Evolutionary conservation across 2,888 invertebrate genomes (phyloP).

Genomic region (Lasioglossum calceatum): DNA sequence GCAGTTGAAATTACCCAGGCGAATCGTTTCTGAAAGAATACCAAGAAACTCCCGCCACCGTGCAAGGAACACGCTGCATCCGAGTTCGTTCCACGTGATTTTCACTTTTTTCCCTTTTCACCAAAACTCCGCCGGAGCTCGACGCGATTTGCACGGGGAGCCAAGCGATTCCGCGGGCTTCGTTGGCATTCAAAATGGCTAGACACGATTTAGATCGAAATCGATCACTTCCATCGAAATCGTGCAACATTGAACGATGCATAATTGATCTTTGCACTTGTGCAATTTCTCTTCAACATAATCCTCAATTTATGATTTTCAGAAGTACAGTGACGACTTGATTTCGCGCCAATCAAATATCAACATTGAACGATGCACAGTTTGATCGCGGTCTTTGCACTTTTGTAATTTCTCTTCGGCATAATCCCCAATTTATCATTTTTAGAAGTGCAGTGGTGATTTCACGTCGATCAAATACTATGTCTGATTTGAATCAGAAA

Average conservation of each 20-base stretch:
- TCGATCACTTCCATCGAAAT: neutral
- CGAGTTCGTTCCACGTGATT: slow-evolving; percentile 18
- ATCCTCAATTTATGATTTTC: too few species aligned
- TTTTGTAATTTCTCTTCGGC: too few species aligned
- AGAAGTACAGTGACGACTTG: too few species aligned
- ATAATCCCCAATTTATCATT: too few species aligned
- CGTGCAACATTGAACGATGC: neutral
- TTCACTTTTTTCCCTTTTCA: slow-evolving; percentile 50
- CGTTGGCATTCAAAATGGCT: neutral
- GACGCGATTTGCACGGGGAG: neutral
- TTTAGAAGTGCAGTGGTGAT: too few species aligned
- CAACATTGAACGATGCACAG: too few species aligned
- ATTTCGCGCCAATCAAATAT: too few species aligned
- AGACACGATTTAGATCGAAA: neutral
- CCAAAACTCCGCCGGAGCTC: slow-evolving; percentile 4
- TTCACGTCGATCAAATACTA: too few species aligned
- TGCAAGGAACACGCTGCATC: slow-evolving; percentile 8
- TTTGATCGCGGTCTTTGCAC: too few species aligned
- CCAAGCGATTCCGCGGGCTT: neutral
- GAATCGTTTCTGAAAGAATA: slow-evolving; percentile 71
- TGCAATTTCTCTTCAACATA: too few species aligned
- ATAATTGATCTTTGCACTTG: too few species aligned
- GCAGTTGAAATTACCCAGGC: slow-evolving; percentile 69
- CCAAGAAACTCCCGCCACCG: slow-evolving; percentile 70
- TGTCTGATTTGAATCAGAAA: too few species aligned